Evolutionary conservation across 2,888 invertebrate species (phyloP), one percentile per base, ranked within the genome.

Genomic region (Lithophane socia): DNA sequence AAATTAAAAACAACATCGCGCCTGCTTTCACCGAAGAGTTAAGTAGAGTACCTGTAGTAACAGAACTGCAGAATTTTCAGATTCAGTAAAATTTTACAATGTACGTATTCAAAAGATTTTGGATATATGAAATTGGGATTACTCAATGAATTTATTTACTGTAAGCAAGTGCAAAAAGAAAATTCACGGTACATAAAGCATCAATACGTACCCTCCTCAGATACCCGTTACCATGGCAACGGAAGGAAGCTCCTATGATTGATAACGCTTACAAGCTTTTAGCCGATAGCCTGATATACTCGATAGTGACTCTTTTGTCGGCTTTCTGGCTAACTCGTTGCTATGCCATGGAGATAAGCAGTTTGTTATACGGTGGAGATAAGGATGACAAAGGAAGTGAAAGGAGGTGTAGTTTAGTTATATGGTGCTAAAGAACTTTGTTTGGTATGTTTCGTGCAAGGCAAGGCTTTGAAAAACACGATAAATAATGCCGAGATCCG

Each of bases 201-300:
- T 10, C 54, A n/a, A n/a, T 13, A 24, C 24, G 16, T 21, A 56
- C 42, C 65, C 75, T 64, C 65, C 73, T 61, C 77, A 77, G 65
- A 1, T 52, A 24, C 52, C 69, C 47, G 83, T 81, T 60, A 61
- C 70, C 77, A 80, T 84, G 64, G 76, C 77, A 79, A 86, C 86
- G 82, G 84, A 75, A 86, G 88, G 87, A 88, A 81, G 65, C 75
- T 37, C 66, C 29, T 47, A 80, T 86, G 87, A 87, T 87, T 88
- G 88, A 87, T 87, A 85, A 71, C 21, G 72, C 68, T 52, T 44
- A 42, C 68, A 52, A 73, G 79, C 83, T 82, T 79, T 85, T 73
- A 78, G 63, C 61, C 24, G 79, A 84, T 85, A 76, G 68, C 77
- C 82, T n/a, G 60, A 63, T 70, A 70, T 73, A 58, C 65, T 49